Conservation (phyloP, 2,888 invertebrate genomes). For the Copidosoma aretas region DNA sequence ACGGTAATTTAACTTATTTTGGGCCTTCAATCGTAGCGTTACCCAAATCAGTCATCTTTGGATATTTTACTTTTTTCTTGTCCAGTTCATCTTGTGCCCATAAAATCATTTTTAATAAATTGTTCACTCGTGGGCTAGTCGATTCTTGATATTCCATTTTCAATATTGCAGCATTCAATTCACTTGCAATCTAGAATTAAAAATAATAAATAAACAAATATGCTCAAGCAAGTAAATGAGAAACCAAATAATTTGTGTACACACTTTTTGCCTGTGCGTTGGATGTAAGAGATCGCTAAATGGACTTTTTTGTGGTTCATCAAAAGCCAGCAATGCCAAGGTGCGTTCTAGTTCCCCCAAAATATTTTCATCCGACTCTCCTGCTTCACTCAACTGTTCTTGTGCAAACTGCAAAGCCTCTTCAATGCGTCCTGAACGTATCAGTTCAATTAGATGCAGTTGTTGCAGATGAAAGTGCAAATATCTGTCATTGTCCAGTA, state of each 20-base stretch:
- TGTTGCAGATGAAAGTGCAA: slow-evolving; percentile 95
- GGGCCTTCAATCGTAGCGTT: slow-evolving; percentile 81
- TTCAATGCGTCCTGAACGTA: slow-evolving; percentile 83
- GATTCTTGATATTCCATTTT: slow-evolving; percentile 91
- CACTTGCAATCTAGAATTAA: slow-evolving; percentile 83
- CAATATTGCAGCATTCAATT: slow-evolving; percentile 95
- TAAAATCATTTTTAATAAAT: slow-evolving; percentile 87
- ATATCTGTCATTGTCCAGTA: slow-evolving; percentile 93
- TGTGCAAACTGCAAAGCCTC: slow-evolving; percentile 91
- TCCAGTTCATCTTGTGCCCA: slow-evolving; percentile 97
- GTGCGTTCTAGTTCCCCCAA: slow-evolving; percentile 88
- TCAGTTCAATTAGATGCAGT: slow-evolving; percentile 87
- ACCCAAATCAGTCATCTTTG: slow-evolving; percentile 92
- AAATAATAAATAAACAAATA: not conserved
- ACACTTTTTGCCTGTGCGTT: slow-evolving; percentile 90
- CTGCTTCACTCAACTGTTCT: slow-evolving; percentile 87
- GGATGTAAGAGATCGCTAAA: slow-evolving; percentile 93
- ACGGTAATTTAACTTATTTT: slow-evolving; percentile 62
- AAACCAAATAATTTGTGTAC: not conserved
- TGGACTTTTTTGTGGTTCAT: slow-evolving; percentile 92
- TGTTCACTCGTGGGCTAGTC: slow-evolving; percentile 89
- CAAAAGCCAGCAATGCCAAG: slow-evolving; percentile 93
- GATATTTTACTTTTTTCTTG: slow-evolving; percentile 92
- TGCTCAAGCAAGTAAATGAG: not conserved
- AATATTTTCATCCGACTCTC: slow-evolving; percentile 77